Conservation (phyloP, 1,140 invertebrate genomes). For the Aphaenogaster floridana region DNA sequence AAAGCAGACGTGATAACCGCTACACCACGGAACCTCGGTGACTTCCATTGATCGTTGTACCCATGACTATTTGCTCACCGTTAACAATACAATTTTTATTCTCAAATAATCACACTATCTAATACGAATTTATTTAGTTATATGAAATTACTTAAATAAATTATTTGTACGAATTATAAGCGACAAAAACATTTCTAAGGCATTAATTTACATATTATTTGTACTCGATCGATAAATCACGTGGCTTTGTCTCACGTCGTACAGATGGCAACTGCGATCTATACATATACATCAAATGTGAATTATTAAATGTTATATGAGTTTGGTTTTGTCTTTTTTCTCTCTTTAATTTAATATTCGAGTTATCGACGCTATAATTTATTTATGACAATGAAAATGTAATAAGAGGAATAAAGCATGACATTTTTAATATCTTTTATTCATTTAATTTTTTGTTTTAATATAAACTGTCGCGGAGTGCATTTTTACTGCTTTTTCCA, state of each 20-base stretch:
- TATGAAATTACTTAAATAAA: not conserved
- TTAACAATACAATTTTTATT: not conserved
- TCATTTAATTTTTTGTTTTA: conserved; percentile 1
- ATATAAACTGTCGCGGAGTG: not conserved
- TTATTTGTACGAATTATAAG: not conserved
- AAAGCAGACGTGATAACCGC: conserved; percentile 86
- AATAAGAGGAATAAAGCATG: not conserved
- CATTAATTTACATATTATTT: not conserved
- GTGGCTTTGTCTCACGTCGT: not conserved
- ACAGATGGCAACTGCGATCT: conserved; percentile 45
- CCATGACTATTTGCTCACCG: not conserved
- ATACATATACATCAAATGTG: not conserved
- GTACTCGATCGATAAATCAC: conserved; percentile 27
- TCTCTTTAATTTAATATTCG: not conserved
- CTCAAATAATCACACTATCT: not conserved
- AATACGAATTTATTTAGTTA: not conserved
- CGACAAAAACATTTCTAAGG: not conserved
- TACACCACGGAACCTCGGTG: conserved; percentile 79
- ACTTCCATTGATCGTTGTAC: not conserved
- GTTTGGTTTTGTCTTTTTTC: not conserved
- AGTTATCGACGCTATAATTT: not conserved
- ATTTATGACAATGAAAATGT: not conserved
- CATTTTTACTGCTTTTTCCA: not conserved
- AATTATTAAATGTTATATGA: not conserved
- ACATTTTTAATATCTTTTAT: not conserved